Base-by-base conservation (phyloP, 1,140 invertebrate species). In the Drosophila cardini region DNA sequence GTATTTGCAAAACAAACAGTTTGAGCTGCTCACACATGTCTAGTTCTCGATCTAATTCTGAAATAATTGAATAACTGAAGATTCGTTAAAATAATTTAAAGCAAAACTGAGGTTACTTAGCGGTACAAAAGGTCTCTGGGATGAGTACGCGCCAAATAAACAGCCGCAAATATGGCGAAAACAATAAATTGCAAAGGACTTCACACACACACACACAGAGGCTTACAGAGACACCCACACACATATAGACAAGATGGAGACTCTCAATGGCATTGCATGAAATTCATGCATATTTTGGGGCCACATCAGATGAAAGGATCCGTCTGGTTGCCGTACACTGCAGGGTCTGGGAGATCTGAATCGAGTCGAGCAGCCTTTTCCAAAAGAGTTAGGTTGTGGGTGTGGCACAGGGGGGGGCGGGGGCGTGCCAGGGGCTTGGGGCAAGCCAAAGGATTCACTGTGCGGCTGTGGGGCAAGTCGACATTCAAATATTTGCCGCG, bases 151-250 rank as follows among this genome's bases (percentile, higher is more conserved):
- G 63, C 64, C 78, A 80, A 80, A 80, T 86, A 85, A 85, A 85
- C 82, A 86, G 57, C 65, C 82, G 71, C 78, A 85, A 85, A 75
- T 81, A 81, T 78, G 81, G 74, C 75, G 82, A 86, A 86, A 85
- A 86, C 81, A 86, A 85, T 85, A 85, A 85, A 85, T 86, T 78
- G 70, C 78, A 71, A 80, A 78, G 78, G 62, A 79, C 34, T n/a
- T 65, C 13, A 15, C 30, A 55, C 58, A 55, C 53, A 56, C 53
- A 67, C 43, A 46, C 40, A 67, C 9, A 58, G 26, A 10, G 21
- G 5, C 21, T n/a, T n/a, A n/a, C n/a, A n/a, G n/a, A 43, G 26
- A 50, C 11, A 11, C 18, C 46, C 5, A 45, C 8, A 57, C 2
- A 65, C 18, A 26, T 9, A 50, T 10, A 63, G 36, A 16, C 36